Percentiles rank a stretch among this genome's conserved stretches.
These are phyloP conservation scores for Passer montanus DNA, from an alignment of 2,113 vertebrate species.

Conservation along the genomic window DNA sequence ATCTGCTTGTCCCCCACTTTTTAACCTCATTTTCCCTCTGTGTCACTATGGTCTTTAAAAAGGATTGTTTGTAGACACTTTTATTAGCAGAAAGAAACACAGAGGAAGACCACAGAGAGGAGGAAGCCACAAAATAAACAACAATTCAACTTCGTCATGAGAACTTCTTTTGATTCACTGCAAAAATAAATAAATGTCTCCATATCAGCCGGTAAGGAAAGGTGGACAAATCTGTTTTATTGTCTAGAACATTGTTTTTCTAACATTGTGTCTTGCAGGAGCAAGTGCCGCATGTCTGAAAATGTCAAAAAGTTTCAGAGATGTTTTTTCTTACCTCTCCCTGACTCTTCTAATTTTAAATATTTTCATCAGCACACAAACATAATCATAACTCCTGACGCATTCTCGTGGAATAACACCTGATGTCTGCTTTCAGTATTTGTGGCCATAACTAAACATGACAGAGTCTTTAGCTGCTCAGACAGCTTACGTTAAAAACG, in stretches of 20 bases:
- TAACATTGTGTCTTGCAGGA: neutral
- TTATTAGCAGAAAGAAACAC: constrained; percentile 21
- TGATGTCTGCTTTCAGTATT: neutral
- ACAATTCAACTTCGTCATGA: neutral
- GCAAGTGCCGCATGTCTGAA: neutral
- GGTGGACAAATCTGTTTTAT: neutral
- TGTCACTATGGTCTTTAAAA: neutral
- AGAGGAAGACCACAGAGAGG: constrained; percentile 24
- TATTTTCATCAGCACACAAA: neutral
- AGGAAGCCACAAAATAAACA: constrained; percentile 53
- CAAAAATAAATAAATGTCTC: constrained; percentile 40
- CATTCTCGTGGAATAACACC: neutral
- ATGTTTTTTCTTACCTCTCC: neutral
- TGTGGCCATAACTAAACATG: neutral
- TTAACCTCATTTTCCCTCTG: neutral
- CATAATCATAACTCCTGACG: neutral
- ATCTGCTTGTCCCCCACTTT: neutral
- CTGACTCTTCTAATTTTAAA: neutral
- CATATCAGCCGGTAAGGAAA: neutral
- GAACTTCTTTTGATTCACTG: constrained; percentile 29
- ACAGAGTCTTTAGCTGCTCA: neutral
- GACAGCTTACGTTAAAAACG: neutral
- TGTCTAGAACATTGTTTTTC: constrained; percentile 18
- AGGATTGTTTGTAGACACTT: constrained; percentile 17
- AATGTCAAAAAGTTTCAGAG: fast-evolving